phyloP scores from a whole-genome alignment of 2,888 invertebrate genomes.

The Aspidapion aeneum region DNA sequence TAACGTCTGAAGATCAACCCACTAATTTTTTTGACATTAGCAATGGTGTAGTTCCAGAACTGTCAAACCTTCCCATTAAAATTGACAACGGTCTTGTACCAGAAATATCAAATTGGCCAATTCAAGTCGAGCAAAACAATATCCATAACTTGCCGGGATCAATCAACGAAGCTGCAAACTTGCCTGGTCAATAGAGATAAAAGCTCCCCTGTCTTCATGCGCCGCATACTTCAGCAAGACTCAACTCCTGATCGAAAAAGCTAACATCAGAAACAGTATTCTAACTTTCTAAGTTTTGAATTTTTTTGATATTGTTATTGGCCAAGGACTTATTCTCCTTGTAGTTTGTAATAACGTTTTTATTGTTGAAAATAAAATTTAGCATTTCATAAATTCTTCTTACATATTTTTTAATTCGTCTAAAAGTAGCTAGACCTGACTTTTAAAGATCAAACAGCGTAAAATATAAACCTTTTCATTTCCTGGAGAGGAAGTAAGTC shows the following conservation, averaged over 20 bases:
- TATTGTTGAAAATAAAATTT: too few species aligned
- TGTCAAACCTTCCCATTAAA: too few species aligned
- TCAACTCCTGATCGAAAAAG: conserved; percentile 16
- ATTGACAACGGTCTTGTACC: background rate
- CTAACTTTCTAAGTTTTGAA: conserved; percentile 1
- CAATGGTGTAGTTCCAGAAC: too few species aligned
- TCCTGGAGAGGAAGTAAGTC: background rate
- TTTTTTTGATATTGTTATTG: too few species aligned
- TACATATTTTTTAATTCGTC: too few species aligned
- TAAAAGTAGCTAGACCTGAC: too few species aligned
- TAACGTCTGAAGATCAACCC: conserved; percentile 27
- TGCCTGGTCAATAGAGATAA: conserved; percentile 3
- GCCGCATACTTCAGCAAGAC: conserved; percentile 13
- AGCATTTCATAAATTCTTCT: too few species aligned
- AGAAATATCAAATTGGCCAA: conserved; percentile 5
- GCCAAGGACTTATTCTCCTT: too few species aligned
- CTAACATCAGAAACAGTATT: conserved; percentile 13
- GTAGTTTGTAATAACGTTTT: too few species aligned
- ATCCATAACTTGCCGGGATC: conserved; percentile 10
- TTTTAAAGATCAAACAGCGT: too few species aligned
- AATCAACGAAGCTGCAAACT: background rate
- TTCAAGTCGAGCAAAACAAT: conserved; percentile 2
- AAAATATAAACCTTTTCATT: background rate
- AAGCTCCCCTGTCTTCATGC: conserved; percentile 3
- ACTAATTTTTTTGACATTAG: too few species aligned